Evolutionary conservation across 2,797 vertebrate species (phyloP), one percentile per base, ranked within the genome.

Genomic region (Euthynnus affinis): DNA sequence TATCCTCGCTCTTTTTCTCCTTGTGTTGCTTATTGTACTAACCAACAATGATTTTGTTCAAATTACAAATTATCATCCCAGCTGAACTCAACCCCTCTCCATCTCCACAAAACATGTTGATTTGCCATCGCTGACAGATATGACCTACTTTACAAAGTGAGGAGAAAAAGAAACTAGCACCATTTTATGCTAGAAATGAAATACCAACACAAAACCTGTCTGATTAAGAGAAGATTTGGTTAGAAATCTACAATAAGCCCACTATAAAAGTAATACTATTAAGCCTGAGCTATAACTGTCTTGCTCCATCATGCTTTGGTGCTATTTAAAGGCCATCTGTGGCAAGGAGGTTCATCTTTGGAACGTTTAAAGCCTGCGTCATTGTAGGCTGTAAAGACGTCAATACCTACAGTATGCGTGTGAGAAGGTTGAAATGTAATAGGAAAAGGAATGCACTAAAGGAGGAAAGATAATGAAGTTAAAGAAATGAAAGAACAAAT

Each of bases 401-500:
- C 49, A 51, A 8, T 37, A 20, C 3, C 55, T 37, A 42, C 10
- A 42, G 13, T 15, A 32, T 20, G 46, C 49, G 7, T 57, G n/a
- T 40, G 34, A 29, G 37, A 51, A 20, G 6, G 10, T 23, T 22
- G 27, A 12, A 53, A 49, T 42, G 13, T 34, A 42, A 49, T n/a
- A 52, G 1, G 5, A 48, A 40, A 64, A 65, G 15, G 9, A 52
- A 46, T 65, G n/a, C 17, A 72, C 15, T 13, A 27, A 74, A 46
- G n/a, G 1, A 68, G 22, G 5, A 23, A 40, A 53, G 5, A 67
- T 37, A 15, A 23, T 63, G 49, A 63, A 34, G 60, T 2, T 37
- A 53, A 46, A 58, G 25, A 58, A 55, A 60, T 48, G 3, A 27
- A 75, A 76, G 53, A 42, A 55, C 53, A 81, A 66, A 71, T 81